Conservation (phyloP, 35 echinoderm and acorn worm genomes). For the Lytechinus variegatus region DNA sequence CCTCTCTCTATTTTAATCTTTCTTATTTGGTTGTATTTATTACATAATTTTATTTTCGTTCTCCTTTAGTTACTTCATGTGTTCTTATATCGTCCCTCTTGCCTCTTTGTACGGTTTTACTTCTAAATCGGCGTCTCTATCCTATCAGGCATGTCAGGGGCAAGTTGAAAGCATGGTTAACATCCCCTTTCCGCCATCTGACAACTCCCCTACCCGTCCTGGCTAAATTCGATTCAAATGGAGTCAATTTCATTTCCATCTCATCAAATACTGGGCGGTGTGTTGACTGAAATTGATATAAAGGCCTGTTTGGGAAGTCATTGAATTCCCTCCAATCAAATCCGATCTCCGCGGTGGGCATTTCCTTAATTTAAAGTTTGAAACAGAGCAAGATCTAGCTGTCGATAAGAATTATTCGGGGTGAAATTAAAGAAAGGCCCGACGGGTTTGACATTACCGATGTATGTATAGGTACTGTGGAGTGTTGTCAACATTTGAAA, state of each 20-base stretch:
- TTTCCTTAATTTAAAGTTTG: neutral
- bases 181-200: neutral
- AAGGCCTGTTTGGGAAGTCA: slow-evolving; percentile 26
- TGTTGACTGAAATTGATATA: slow-evolving; percentile 17
- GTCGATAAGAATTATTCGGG: neutral
- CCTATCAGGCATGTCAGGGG: neutral
- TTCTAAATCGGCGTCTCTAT: neutral
- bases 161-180: neutral
- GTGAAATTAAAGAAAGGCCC: neutral
- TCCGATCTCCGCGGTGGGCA: slow-evolving; percentile 8
- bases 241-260: slow-evolving; percentile 30
- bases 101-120: neutral
- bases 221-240: slow-evolving; percentile 24
- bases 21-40: neutral
- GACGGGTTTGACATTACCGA: neutral
- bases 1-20: neutral
- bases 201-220: slow-evolving; percentile 10
- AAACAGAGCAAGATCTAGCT: neutral
- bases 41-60: neutral
- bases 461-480: neutral
- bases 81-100: neutral
- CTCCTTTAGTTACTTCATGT: neutral
- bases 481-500: neutral
- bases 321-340: neutral
- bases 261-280: slow-evolving; percentile 26